Percentiles rank a stretch among this genome's conserved stretches.
phyloP scores from a whole-genome alignment of 2,797 vertebrate genomes.

The Gadopsis marmoratus region DNA sequence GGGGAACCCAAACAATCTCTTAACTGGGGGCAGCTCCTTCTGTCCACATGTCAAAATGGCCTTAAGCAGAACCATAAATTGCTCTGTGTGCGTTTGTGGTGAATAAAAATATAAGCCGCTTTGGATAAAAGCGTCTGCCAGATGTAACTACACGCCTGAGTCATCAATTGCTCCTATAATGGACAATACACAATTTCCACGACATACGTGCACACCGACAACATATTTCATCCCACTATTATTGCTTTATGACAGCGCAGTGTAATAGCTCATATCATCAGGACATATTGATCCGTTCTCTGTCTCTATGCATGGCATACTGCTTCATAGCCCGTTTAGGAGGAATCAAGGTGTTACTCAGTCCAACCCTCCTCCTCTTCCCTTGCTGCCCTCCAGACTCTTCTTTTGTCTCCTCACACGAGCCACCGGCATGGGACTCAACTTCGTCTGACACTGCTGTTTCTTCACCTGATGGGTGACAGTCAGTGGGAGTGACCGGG shows the following conservation, averaged over 20 bases:
- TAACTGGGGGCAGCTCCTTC: background rate
- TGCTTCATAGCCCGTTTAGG: slow-evolving; percentile 87
- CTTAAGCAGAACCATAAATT: background rate
- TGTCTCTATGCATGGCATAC: slow-evolving; percentile 75
- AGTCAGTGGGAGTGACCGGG: slow-evolving; percentile 16
- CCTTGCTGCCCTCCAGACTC: slow-evolving; percentile 58
- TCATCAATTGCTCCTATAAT: background rate
- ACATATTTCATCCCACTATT: background rate
- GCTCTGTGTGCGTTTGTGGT: background rate
- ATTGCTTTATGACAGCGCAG: slow-evolving; percentile 10
- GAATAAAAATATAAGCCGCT: background rate
- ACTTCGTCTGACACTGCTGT: slow-evolving; percentile 4
- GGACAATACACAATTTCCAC: background rate
- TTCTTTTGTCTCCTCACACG: slow-evolving; percentile 40
- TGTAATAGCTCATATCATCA: slow-evolving; percentile 44
- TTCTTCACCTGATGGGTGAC: slow-evolving; percentile 22
- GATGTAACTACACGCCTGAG: background rate
- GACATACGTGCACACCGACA: background rate
- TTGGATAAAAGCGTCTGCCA: background rate
- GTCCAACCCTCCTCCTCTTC: slow-evolving; percentile 84
- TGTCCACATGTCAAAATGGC: background rate
- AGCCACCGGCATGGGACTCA: background rate
- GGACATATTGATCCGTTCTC: slow-evolving; percentile 78
- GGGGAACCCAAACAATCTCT: background rate
- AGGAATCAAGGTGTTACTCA: slow-evolving; percentile 85